Evolutionary conservation across 2,888 invertebrate genomes (phyloP), one percentile per base, ranked within the genome.

Genomic region (Thecocarcelia acutangulata): DNA sequence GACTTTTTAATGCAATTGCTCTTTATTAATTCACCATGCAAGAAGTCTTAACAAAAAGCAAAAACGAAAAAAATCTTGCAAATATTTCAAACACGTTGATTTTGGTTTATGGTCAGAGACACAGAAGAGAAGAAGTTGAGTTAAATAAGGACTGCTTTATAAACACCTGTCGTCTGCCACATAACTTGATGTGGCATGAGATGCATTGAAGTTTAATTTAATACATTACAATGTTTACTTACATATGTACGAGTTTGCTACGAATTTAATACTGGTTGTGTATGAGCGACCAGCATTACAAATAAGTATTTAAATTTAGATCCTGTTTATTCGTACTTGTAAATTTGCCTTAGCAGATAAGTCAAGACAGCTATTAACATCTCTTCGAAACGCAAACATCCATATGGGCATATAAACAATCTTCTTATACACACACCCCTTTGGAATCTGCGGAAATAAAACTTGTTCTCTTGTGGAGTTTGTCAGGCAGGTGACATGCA

Each of bases 381-480:
- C 42, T 54, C 33, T 56, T 68, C 8, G 33, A 8, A 33, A 9
- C 33, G 19, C 33, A 13, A 50, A 19, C 50, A 40, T n/a, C 3
- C 58, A 50, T 17, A 24, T 28, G 56, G 5, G 13, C n/a, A 6
- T n/a, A 42, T 8, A 4, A 4, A 24, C 12, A 46, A 0, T 11
- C 44, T 24, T 24, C 24, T 24, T 24, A 24, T 24, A n/a, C 42
- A 46, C 72, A 81, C 80, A 66, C 70, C 78, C 74, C 70, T 70
- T 59, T 56, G 40, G 13, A 61, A 78, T 70, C 74, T 78, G 74
- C 78, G 78, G 82, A 82, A 78, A 82, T 82, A 78, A 78, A 82
- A 82, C 82, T 82, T 69, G 82, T 82, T 82, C 64, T n/a, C n/a
- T n/a, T 74, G 58, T 74, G 74, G 74, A 54, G 69, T 46, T 78